Evolutionary conservation across 2,113 vertebrate genomes (phyloP).

Genomic region (Indicator maculatus): DNA sequence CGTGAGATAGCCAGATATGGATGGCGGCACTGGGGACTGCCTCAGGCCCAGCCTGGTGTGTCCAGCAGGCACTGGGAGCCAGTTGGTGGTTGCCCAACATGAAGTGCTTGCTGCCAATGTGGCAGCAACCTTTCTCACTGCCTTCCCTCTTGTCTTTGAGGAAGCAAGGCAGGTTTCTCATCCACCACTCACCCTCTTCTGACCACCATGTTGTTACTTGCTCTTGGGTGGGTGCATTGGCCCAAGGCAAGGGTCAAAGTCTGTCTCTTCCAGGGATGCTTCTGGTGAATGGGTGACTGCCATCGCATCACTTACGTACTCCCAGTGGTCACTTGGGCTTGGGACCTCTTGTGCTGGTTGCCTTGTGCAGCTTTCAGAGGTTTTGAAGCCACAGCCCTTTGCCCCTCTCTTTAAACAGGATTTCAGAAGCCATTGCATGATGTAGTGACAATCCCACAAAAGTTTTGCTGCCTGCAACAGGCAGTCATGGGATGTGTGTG

Average conservation of each 20-base stretch:
- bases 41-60: accelerated
- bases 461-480: neutral
- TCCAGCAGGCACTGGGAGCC: accelerated
- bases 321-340: neutral
- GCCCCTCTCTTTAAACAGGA: neutral
- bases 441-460: neutral
- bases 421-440: neutral
- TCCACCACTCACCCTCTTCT: neutral
- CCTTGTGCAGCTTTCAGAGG: neutral
- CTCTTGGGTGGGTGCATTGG: neutral
- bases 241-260: accelerated
- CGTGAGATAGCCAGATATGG: neutral
- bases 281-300: neutral
- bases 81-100: neutral
- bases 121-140: neutral
- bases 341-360: neutral
- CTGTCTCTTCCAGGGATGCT: neutral
- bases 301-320: accelerated
- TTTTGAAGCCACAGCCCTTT: neutral
- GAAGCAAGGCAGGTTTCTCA: neutral
- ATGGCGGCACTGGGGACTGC: accelerated
- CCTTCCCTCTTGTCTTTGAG: neutral
- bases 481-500: accelerated
- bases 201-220: neutral
- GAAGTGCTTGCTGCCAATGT: neutral